Evolutionary conservation across 2,113 vertebrate species (phyloP), one percentile per base, ranked within the genome.

Genomic region (Perccottus glenii): DNA sequence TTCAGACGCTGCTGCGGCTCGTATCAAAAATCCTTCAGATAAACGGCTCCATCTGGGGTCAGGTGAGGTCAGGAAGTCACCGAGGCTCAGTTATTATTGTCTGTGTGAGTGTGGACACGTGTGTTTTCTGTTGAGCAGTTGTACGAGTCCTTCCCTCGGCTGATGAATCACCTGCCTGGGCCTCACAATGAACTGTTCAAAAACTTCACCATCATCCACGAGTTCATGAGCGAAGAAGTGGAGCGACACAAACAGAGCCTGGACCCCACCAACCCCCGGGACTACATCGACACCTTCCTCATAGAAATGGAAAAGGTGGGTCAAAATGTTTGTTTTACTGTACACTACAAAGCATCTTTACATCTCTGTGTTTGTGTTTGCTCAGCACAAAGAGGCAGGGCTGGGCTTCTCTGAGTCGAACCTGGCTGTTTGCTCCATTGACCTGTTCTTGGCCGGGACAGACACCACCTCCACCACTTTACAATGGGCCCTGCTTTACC

Each of bases 391-490:
- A 38, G 11, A 61, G 8, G 32, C 52, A 7, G 3, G 11, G 5
- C 63, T 75, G 2, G 90, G 81, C 12, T 96, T 93, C 69, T 84
- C 85, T 0, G 93, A 96, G 43, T 84, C 74, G 38, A 94, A 96
- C 59, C 32, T 93, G 53, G 78, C 94, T 5, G 70, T 93, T 44
- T 94, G 94, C 51, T 85, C 88, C 11, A 69, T 94, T 1, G 95
- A 98, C 84, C 84, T 96, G 60, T 92, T 96, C 65, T 80, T 95
- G 77, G 96, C 95, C 0, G 95, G 96, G 5, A 96, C 94, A 0
- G 96, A 96, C 81, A 96, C 95, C 12, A 94, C 93, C 0, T 88
- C 94, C 2, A 93, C 93, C 1, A 95, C 95, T 0, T 72, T 98
- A 65, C 93, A 93, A 55, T 97, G 96, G 95, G 90, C 92, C 2